Conservation (phyloP, 2,113 vertebrate species). For the Pan troglodytes region NHGRI_mPanTro3-v2.1_pri NC_072417.2:37790501-37791000, state of each 20-base stretch:
- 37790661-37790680: no score
- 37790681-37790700: not conserved
- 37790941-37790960: not conserved
- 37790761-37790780: not conserved
- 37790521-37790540: no score
- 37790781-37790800: not conserved
- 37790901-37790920: not conserved
- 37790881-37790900: not conserved
- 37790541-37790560: no score
- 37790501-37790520: no score
- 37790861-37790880: not conserved
- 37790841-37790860: conserved; percentile 8
- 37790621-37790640: no score
- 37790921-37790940: not conserved
- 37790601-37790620: no score
- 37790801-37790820: not conserved
- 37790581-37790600: no score
- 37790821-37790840: not conserved
- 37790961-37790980: conserved; percentile 25
- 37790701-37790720: not conserved
- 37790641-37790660: no score
- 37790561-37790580: no score
- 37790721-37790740: not conserved
- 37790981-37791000: not conserved
- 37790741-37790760: not conserved